phyloP scores from a whole-genome alignment of 1,140 invertebrate species.

The Heliconius hermathena region DNA sequence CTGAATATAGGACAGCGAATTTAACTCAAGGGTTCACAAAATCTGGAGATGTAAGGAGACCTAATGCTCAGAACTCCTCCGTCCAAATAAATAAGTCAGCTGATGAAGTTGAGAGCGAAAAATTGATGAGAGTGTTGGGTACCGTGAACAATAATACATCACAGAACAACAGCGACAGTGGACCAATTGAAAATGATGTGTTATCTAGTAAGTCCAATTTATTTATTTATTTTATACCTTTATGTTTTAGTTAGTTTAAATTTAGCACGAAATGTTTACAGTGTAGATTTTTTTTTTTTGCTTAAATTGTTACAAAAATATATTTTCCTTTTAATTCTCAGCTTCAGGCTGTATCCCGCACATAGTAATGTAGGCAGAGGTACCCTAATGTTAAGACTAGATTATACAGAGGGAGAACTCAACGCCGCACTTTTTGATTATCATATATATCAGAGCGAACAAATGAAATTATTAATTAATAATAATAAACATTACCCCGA shows the following conservation, averaged over 20 bases:
- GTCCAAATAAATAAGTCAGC: constrained; percentile 19
- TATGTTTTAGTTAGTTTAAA: background rate
- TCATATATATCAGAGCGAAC: too few species aligned
- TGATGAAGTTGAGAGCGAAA: constrained; percentile 29
- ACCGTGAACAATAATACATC: background rate
- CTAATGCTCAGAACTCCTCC: constrained; percentile 37
- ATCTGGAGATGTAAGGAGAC: constrained; percentile 28
- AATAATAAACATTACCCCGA: too few species aligned
- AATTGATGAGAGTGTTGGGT: constrained; percentile 16
- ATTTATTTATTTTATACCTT: constrained; percentile 3
- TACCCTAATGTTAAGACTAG: too few species aligned
- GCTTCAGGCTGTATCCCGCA: too few species aligned
- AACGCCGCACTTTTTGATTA: too few species aligned
- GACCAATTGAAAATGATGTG: constrained; percentile 28
- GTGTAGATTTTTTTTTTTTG: too few species aligned
- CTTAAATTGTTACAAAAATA: too few species aligned
- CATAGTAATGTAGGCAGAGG: too few species aligned
- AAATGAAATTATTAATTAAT: too few species aligned
- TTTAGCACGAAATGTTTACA: too few species aligned
- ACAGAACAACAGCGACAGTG: constrained; percentile 25
- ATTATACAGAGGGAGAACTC: too few species aligned
- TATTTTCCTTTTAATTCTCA: too few species aligned
- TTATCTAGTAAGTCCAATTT: background rate
- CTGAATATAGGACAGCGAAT: constrained; percentile 32
- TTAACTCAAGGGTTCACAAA: constrained; percentile 22